phyloP scores from a whole-genome alignment of 2,888 invertebrate species.

The Heliconius hortense region DNA sequence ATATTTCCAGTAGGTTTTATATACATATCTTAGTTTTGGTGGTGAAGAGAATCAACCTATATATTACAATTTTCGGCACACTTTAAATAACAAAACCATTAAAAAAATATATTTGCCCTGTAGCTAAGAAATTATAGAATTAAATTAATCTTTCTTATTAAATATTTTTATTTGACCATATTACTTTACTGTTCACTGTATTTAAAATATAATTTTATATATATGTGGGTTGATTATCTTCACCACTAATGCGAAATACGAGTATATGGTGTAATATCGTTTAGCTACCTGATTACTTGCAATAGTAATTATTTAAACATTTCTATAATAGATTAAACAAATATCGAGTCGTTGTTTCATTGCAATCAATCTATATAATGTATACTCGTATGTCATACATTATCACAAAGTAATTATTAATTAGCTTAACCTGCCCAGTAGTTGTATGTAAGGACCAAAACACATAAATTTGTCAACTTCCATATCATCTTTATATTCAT shows the following conservation, averaged over 20 bases:
- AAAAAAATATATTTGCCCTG: not conserved
- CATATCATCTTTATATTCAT: constrained; percentile 58
- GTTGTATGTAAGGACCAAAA: constrained; percentile 70
- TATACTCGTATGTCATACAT: not conserved
- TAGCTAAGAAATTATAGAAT: not conserved
- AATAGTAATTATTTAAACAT: not conserved
- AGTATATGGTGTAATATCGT: not conserved
- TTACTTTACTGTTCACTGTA: not conserved
- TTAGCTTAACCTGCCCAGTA: constrained; percentile 47
- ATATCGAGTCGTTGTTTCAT: not conserved
- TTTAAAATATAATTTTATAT: too few relatives aligned
- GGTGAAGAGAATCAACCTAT: not conserved
- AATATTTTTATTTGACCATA: not conserved
- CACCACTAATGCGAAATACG: not conserved
- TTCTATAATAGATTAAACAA: constrained; percentile 1
- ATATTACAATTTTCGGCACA: too few relatives aligned
- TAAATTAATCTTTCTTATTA: too few relatives aligned
- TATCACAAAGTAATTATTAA: constrained; percentile 7
- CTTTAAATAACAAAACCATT: too few relatives aligned
- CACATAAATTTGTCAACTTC: constrained; percentile 58
- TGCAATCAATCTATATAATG: not conserved
- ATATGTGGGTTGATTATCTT: not conserved
- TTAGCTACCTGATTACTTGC: not conserved
- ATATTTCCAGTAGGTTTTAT: constrained; percentile 16
- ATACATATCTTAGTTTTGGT: not conserved